phyloP scores from a whole-genome alignment of 2,797 vertebrate species.

The Monodelphis domestica region DNA sequence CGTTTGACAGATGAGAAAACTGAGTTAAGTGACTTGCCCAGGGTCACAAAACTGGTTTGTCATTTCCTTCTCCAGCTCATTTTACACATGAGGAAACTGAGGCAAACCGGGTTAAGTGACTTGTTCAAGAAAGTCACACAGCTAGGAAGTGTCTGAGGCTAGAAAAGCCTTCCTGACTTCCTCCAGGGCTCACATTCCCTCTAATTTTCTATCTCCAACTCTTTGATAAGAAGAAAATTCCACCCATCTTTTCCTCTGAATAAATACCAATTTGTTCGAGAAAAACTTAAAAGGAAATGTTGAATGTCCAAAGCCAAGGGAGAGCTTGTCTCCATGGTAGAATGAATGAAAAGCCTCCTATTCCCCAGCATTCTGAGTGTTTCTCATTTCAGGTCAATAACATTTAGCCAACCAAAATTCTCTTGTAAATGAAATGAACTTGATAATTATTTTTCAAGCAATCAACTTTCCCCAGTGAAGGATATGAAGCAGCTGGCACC shows the following conservation, averaged over 20 bases:
- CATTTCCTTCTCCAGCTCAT: no score
- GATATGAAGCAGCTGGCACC: background rate
- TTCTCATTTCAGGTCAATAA: background rate
- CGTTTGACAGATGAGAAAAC: no score
- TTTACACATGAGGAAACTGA: no score
- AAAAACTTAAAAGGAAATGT: background rate
- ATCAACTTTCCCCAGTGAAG: background rate
- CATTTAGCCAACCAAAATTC: background rate
- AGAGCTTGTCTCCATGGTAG: background rate
- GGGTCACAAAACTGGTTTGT: no score
- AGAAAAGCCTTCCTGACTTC: no score
- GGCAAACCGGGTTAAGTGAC: no score
- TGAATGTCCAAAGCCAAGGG: background rate
- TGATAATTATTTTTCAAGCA: background rate
- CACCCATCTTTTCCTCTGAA: background rate
- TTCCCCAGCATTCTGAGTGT: background rate
- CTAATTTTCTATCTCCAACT: no score
- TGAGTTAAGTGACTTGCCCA: no score
- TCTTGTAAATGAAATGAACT: background rate
- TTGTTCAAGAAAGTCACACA: no score
- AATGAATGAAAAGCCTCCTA: background rate
- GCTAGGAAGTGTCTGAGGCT: no score
- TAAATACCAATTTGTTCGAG: background rate
- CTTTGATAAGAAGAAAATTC: background rate
- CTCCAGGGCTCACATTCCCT: no score